phyloP scores from a whole-genome alignment of 2,113 vertebrate species.

The Pollimyrus isidori region DNA sequence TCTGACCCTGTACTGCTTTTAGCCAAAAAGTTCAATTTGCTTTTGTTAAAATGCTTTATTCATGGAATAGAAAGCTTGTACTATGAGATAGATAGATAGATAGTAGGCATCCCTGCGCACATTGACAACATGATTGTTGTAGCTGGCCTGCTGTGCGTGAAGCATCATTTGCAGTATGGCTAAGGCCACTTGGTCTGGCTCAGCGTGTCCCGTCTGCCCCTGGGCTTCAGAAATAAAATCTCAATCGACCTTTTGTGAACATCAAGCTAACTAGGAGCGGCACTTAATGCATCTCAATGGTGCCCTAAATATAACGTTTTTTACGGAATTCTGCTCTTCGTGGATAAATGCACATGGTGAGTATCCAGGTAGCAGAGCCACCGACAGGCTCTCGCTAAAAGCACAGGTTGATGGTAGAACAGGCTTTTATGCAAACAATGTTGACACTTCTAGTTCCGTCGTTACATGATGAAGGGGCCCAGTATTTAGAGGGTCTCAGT shows the following conservation, averaged over 20 bases:
- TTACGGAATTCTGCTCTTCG: neutral
- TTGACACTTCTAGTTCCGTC: neutral
- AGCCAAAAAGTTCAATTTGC: neutral
- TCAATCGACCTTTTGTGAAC: neutral
- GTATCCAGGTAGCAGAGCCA: neutral
- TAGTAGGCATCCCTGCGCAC: neutral
- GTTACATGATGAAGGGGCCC: neutral
- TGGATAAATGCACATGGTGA: neutral
- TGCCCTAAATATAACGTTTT: neutral
- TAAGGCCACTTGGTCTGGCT: neutral
- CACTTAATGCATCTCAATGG: neutral
- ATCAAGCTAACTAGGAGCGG: neutral
- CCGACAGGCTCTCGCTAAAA: neutral
- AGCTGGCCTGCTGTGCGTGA: neutral
- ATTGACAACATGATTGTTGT: neutral
- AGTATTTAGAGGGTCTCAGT: constrained; percentile 73
- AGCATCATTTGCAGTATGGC: neutral
- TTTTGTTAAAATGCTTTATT: neutral
- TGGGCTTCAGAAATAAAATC: neutral
- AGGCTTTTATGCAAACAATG: neutral
- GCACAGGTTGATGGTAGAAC: neutral
- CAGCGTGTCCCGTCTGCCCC: neutral
- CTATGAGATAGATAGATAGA: neutral
- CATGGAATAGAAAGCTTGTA: neutral
- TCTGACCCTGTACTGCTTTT: neutral